These are phyloP conservation scores for Sinodicranocentrus sp. DNA, from an alignment of 2,888 invertebrate species.

Conservation along the genomic window DNA sequence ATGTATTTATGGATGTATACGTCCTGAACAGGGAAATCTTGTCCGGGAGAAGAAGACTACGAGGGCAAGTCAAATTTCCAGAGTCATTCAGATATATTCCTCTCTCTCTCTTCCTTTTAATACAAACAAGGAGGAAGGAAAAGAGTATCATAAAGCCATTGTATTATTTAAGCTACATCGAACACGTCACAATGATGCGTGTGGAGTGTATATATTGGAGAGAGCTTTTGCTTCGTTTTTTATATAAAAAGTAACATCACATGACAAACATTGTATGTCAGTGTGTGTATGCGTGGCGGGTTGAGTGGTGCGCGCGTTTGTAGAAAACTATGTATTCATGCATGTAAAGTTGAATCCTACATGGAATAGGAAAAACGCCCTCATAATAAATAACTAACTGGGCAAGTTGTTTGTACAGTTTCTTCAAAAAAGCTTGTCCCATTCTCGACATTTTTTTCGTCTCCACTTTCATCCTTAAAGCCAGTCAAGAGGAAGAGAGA, in stretches of 20 bases:
- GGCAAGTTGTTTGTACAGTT: background rate
- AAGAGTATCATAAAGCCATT: constrained; percentile 10
- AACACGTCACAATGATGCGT: background rate
- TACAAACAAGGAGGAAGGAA: constrained; percentile 28
- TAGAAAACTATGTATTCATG: constrained; percentile 27
- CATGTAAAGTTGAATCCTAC: constrained; percentile 23
- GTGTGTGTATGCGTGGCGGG: too few species aligned
- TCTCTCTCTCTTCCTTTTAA: too few species aligned
- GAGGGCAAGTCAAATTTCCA: background rate
- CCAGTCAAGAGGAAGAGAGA: background rate
- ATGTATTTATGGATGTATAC: too few species aligned
- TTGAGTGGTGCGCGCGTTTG: background rate
- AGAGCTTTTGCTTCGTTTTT: too few species aligned
- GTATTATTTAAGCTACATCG: constrained; percentile 20
- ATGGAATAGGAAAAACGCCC: constrained; percentile 52
- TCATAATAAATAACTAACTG: constrained; percentile 21
- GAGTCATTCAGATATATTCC: too few species aligned
- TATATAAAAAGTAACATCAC: too few species aligned
- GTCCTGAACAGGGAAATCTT: too few species aligned
- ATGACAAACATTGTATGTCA: too few species aligned
- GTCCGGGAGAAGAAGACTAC: background rate
- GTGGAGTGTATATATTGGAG: too few species aligned
- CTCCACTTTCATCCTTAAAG: background rate
- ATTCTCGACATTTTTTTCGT: background rate
- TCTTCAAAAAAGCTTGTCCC: constrained; percentile 7